These are phyloP conservation scores for Agrochola circellaris DNA, from an alignment of 2,888 invertebrate genomes.

Conservation along the genomic window DNA sequence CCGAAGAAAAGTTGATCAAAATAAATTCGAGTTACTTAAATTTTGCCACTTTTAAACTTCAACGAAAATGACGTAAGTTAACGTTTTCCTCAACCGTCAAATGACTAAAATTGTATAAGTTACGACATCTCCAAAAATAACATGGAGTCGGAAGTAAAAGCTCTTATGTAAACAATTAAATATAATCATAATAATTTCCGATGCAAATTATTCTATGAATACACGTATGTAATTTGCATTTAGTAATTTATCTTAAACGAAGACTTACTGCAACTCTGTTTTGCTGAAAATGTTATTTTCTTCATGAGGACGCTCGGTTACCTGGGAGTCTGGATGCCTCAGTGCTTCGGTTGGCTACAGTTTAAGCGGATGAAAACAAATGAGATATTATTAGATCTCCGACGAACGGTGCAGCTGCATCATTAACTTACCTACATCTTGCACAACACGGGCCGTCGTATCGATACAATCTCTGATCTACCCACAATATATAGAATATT, in stretches of 20 bases:
- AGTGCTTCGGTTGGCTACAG: conserved; percentile 15
- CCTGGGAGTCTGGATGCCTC: conserved; percentile 3
- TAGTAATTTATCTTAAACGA: neutral
- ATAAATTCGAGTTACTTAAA: conserved; percentile 10
- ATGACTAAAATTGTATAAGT: neutral
- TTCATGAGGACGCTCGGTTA: conserved; percentile 10
- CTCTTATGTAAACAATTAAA: conserved; percentile 23
- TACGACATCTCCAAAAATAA: conserved; percentile 25
- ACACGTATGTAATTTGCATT: neutral
- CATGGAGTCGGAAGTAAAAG: conserved; percentile 10
- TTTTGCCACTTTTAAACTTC: neutral
- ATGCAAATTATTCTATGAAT: neutral
- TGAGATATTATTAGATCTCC: conserved; percentile 45
- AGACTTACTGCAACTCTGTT: conserved; percentile 29
- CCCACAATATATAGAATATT: neutral
- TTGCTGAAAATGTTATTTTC: conserved; percentile 31
- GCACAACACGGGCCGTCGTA: neutral
- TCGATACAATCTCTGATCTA: neutral
- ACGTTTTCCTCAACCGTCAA: neutral
- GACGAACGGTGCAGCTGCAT: conserved; percentile 12
- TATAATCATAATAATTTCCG: conserved; percentile 8
- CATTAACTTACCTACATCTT: conserved; percentile 14
- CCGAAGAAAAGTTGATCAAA: neutral
- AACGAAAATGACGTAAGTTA: conserved; percentile 1
- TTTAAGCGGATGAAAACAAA: conserved; percentile 49